Conservation (phyloP, 2,888 invertebrate species). For the Xylota segnis region DNA sequence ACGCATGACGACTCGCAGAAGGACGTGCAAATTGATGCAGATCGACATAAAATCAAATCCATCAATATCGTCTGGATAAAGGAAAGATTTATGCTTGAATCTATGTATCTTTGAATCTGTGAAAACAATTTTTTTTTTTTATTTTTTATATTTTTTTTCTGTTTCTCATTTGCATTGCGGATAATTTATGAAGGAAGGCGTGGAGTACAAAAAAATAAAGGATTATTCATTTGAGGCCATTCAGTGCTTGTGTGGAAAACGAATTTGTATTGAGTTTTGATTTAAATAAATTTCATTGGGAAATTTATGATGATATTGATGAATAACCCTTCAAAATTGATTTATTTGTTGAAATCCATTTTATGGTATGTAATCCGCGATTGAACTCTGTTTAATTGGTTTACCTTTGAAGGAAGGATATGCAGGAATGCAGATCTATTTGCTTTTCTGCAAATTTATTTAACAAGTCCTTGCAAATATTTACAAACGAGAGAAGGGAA, state of each 20-base stretch:
- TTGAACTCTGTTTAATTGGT: too few relatives aligned
- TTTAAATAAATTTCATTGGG: slow-evolving; percentile 21
- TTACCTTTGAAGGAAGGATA: too few relatives aligned
- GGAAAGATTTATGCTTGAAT: slow-evolving; percentile 28
- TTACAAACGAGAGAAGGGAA: too few relatives aligned
- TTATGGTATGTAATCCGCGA: too few relatives aligned
- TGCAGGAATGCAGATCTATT: too few relatives aligned
- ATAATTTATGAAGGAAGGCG: slow-evolving; percentile 34
- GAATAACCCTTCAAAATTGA: slow-evolving; percentile 17
- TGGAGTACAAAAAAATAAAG: too few relatives aligned
- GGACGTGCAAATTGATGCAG: slow-evolving; percentile 41
- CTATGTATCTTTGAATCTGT: not conserved
- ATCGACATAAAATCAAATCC: slow-evolving; percentile 44
- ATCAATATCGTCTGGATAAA: slow-evolving; percentile 42
- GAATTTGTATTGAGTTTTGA: slow-evolving; percentile 14
- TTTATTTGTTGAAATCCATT: not conserved
- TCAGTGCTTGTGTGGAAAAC: slow-evolving; percentile 5
- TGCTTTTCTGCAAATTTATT: too few relatives aligned
- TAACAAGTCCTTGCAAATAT: too few relatives aligned
- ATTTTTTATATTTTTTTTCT: not conserved
- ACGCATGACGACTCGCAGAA: not conserved
- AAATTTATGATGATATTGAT: slow-evolving; percentile 17
- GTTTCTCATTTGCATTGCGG: too few relatives aligned
- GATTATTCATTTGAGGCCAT: not conserved
- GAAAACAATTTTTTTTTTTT: slow-evolving; percentile 6